Base-by-base conservation (phyloP, 2,888 invertebrate genomes). In the Calephelis perditalis region DNA sequence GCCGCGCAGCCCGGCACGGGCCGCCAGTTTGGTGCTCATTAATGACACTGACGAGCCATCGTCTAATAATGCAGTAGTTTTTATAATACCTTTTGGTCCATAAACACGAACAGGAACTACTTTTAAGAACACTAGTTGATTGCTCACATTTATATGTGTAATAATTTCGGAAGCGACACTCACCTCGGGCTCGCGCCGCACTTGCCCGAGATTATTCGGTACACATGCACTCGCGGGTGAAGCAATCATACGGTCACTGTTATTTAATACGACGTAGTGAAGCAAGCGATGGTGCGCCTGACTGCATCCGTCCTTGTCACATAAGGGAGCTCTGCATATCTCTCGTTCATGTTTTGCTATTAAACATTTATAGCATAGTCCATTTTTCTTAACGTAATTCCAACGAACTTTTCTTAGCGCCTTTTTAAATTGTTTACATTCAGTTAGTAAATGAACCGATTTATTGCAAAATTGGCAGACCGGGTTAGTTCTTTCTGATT, bases 31-130 rank as follows among this genome's bases (percentile, higher is more conserved):
- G 0, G 44, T 47, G 52, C 66, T 67, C 37, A 73, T 66, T 9
- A 71, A 12, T 3, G 68, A 60, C 9, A 71, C 69, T 1, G 69
- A 68, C 0, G 72, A 67, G 2, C 71, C 74, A 46, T 71, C 71
- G 44, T 73, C 73, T 0, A 72, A 61, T 1, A 72, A 59, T 8
- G 71, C 72, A 44, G 15, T 60, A 2, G 63, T 45, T 12, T 49
- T 59, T 1, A 68, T 8, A 3, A 54, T 58, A 52, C 71, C 68
- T 15, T 68, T 66, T 26, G 68, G 69, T 37, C 70, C 70, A 7
- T 63, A 55, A 10, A 47, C 8, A 47, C 47, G 47, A 47, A 47
- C 15, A 15, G 12, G 7, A 4, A 47, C 47, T 11, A 47, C 57
- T 67, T 67, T 71, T 46, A 69, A 54, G 11, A 68, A 57, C 35